Conservation (phyloP, 2,888 invertebrate species). For the Empis livida region DNA sequence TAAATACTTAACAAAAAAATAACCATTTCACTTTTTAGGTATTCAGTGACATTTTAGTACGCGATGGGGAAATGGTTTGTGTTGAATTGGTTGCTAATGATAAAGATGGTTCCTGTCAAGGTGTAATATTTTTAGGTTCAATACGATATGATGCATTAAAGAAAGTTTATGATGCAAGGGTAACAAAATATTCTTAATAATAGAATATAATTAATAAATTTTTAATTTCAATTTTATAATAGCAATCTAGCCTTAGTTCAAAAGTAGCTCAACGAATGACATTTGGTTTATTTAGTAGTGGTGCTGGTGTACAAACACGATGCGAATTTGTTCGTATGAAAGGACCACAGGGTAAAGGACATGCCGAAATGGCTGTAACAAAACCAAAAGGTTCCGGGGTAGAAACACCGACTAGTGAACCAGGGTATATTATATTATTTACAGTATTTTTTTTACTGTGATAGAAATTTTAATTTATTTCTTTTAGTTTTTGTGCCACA, state of each 20-base stretch:
- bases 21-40: slow-evolving; percentile 54
- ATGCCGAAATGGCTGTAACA: slow-evolving; percentile 97
- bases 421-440: slow-evolving; percentile 39
- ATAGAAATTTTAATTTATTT: not conserved
- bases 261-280: slow-evolving; percentile 95
- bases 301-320: slow-evolving; percentile 57
- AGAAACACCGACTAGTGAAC: slow-evolving; percentile 91
- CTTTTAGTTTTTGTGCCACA: slow-evolving; percentile 50
- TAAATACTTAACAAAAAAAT: not conserved
- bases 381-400: slow-evolving; percentile 83
- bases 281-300: slow-evolving; percentile 72
- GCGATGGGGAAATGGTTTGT: slow-evolving; percentile 98
- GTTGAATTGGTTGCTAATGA: slow-evolving; percentile 94
- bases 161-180: slow-evolving; percentile 90
- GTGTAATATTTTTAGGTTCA: slow-evolving; percentile 93
- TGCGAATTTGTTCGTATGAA: slow-evolving; percentile 98
- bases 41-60: slow-evolving; percentile 91
- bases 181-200: slow-evolving; percentile 34
- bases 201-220: not conserved
- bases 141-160: slow-evolving; percentile 96
- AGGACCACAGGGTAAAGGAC: slow-evolving; percentile 91
- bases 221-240: slow-evolving; percentile 15
- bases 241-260: slow-evolving; percentile 84
- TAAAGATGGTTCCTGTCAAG: slow-evolving; percentile 70
- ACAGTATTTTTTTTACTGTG: not conserved